Evolutionary conservation across 2,888 invertebrate species (phyloP), one percentile per base, ranked within the genome.

Genomic region (Epiblema foenella): DNA sequence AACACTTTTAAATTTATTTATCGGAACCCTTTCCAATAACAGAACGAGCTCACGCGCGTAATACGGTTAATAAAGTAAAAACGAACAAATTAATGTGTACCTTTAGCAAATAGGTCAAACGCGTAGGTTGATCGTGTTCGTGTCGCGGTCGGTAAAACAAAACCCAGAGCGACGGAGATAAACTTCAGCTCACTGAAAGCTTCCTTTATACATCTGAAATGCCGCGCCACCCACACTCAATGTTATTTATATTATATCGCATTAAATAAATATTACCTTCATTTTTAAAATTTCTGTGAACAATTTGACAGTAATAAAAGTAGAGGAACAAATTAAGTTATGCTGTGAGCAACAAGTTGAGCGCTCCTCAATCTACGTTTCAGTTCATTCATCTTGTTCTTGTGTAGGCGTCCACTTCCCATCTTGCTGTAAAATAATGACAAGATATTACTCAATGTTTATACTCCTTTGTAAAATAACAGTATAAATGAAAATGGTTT

Each of bases 261-360:
- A 52, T 24, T 24, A 24, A 24, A 24, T 24, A 24, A 24, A 24
- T 8, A 33, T 33, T 33, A 7, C 24, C 15, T 18, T 20, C 24
- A n/a, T 33, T 57, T 29, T 33, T 33, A 33, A 37, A 15, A 37
- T 37, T 11, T n/a, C 33, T 18, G 7, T 37, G n/a, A 12, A 37
- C 15, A 58, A 39, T 39, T 39, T 37, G n/a, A 37, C 37, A 58
- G 18, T 11, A n/a, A 58, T 24, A 20, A n/a, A 60, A 46, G 18
- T 37, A 10, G 37, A 59, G 18, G 59, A 60, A 60, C 56, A 66
- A 60, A 56, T 66, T 46, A 54, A 64, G 49, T 56, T 17, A 68
- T 68, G 15, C 39, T 65, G 42, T 60, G 24, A 67, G 71, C 66
- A 71, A 67, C 67, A 71, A 71, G 71, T 67, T 56, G 71, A 51